A percentile compares a stretch with the other conserved stretches of the same genome.
These are phyloP conservation scores for Polymixis lichenea DNA, from an alignment of 2,888 invertebrate species.

Conservation along the genomic window DNA sequence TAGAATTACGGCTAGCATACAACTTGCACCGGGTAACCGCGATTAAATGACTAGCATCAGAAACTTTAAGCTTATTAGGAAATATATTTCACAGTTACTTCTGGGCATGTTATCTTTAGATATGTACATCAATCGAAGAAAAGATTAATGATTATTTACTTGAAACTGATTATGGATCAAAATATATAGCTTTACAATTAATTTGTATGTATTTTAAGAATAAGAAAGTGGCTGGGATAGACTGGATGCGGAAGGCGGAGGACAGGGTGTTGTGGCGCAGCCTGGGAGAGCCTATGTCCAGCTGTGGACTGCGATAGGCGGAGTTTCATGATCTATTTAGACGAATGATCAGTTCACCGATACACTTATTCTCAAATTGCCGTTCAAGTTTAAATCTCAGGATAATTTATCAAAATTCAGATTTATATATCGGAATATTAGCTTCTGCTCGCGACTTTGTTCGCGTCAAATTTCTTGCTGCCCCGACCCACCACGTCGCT, in stretches of 20 bases:
- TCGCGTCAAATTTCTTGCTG: no score
- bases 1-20: slow-evolving; percentile 18
- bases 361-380: not conserved
- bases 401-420: no score
- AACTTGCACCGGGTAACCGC: slow-evolving; percentile 29
- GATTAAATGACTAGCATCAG: slow-evolving; percentile 33
- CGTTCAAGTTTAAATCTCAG: not conserved
- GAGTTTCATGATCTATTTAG: not conserved
- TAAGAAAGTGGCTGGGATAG: no score
- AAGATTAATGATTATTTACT: not conserved
- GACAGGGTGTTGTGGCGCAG: no score
- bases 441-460: no score
- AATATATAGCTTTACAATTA: no score
- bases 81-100: slow-evolving; percentile 6
- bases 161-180: not conserved
- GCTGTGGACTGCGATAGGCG: no score
- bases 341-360: not conserved
- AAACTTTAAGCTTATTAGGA: not conserved
- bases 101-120: not conserved
- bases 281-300: no score
- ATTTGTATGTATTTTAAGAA: no score
- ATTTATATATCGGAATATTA: not conserved
- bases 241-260: no score
- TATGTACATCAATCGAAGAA: not conserved
- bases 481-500: no score